Base-by-base conservation (phyloP, 2,797 vertebrate species). In the Xiphorhynchus erythropygius region DNA sequence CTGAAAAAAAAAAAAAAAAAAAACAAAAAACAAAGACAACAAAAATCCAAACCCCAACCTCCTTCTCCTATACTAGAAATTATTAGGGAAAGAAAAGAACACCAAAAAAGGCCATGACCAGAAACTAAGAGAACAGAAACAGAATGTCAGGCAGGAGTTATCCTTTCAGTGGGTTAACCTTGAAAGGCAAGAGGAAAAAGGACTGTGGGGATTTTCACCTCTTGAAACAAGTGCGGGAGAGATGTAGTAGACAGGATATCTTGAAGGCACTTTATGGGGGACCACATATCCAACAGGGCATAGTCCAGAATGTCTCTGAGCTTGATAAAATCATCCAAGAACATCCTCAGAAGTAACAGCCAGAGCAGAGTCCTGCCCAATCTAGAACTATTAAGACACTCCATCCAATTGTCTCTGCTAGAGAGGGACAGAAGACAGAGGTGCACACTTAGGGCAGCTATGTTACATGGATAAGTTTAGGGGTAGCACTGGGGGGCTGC, bases 241-340 rank as follows among this genome's bases (percentile, higher is more conserved):
- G 21, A 42, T 53, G 28, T 8, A 39, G 10, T 46, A 25, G 27
- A 42, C 0, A 0, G 11, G 7, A 5, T 24, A 23, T 22, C n/a
- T 33, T 60, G 50, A 55, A 23, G 18, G 35, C 7, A 3, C 30
- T 37, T 23, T 30, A 33, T 33, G 13, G 32, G 7, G 14, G 15
- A 5, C 6, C 35, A 49, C 13, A 2, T 47, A 28, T 32, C 30
- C 32, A 57, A 42, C 30, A 65, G 23, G 3, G 10, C 9, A 6
- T 57, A 37, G 33, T 44, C 23, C 13, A 24, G 41, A 80, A 87
- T 22, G 3, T 67, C 21, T 79, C 46, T 82, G 63, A 56, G 33
- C 24, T 33, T 44, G 22, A 27, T 63, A 28, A 67, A 74, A 64
- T 62, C 35, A 39, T 2, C 52, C 24, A 73, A 35, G 18, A 63